Evolutionary conservation across 2,113 vertebrate species (phyloP).

Genomic region (Crotalus helleri): DNA sequence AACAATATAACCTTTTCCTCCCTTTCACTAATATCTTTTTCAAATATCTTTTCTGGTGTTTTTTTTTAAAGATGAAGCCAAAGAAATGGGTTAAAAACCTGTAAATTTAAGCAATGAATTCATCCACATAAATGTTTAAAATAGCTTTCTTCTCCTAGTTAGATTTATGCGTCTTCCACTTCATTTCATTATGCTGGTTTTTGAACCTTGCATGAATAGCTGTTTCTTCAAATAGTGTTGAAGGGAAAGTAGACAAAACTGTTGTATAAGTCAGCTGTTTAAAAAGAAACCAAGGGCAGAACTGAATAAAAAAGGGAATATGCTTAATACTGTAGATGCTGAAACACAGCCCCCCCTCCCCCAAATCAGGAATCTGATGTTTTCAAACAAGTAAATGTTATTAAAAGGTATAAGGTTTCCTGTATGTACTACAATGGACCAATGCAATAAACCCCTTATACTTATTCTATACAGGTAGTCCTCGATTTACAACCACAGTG

Average conservation of each 20-base stretch:
- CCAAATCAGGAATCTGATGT: background rate
- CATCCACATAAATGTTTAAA: background rate
- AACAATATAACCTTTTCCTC: background rate
- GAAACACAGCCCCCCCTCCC: background rate
- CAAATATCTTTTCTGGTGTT: background rate
- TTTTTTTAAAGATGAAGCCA: background rate
- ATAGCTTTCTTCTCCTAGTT: background rate
- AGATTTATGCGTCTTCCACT: background rate
- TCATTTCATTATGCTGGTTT: conserved; percentile 3
- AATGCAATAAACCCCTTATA: background rate
- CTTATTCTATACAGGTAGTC: background rate
- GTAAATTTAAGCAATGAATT: background rate
- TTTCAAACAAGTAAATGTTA: background rate
- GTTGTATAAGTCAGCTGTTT: background rate
- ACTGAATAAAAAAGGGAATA: background rate
- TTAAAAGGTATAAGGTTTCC: background rate
- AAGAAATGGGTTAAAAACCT: background rate
- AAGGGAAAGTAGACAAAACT: background rate
- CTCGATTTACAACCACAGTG: background rate
- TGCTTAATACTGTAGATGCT: background rate
- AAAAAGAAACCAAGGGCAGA: background rate
- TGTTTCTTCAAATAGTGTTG: conserved; percentile 10
- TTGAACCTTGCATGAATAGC: background rate
- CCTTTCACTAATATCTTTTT: background rate
- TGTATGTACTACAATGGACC: background rate